A percentile compares a stretch with the other conserved stretches of the same genome.
Evolutionary conservation across 2,113 vertebrate genomes (phyloP).

Genomic region (Amphiprion ocellaris): DNA sequence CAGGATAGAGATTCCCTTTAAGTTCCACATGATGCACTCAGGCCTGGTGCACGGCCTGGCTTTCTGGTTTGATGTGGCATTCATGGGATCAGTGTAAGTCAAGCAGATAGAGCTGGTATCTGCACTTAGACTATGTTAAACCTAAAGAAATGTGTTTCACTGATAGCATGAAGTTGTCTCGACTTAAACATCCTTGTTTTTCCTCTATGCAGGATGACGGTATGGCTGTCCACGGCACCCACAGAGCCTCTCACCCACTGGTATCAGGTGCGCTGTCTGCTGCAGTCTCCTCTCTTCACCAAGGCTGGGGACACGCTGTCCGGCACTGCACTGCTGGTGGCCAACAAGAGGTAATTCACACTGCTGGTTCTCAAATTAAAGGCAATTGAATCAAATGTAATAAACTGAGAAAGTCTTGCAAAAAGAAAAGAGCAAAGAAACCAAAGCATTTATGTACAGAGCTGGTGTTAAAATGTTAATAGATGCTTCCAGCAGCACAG

Average conservation of each 20-base stretch:
- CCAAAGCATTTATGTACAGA: not conserved
- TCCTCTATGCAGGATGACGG: conserved; percentile 87
- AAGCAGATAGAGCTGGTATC: not conserved
- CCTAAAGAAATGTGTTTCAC: not conserved
- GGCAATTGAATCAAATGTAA: too few species aligned
- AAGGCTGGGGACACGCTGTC: conserved; percentile 96
- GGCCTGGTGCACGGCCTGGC: conserved; percentile 94
- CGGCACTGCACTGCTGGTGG: conserved; percentile 92
- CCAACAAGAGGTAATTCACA: conserved; percentile 91
- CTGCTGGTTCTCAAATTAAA: not conserved
- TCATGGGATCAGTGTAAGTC: conserved; percentile 94
- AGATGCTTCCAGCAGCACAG: too few species aligned
- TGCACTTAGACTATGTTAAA: too few species aligned
- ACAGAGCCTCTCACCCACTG: conserved; percentile 96
- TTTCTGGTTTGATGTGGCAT: conserved; percentile 97
- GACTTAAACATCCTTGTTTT: not conserved
- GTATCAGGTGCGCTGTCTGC: conserved; percentile 96
- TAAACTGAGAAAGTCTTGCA: not conserved
- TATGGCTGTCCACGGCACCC: conserved; percentile 95
- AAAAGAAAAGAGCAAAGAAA: not conserved
- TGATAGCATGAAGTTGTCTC: accelerated
- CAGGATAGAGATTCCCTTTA: conserved; percentile 98
- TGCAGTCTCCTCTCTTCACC: conserved; percentile 95
- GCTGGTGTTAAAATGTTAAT: too few species aligned
- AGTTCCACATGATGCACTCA: conserved; percentile 97